Evolutionary conservation across 2,888 invertebrate genomes (phyloP).

Genomic region (Ochropacha duplaris): DNA sequence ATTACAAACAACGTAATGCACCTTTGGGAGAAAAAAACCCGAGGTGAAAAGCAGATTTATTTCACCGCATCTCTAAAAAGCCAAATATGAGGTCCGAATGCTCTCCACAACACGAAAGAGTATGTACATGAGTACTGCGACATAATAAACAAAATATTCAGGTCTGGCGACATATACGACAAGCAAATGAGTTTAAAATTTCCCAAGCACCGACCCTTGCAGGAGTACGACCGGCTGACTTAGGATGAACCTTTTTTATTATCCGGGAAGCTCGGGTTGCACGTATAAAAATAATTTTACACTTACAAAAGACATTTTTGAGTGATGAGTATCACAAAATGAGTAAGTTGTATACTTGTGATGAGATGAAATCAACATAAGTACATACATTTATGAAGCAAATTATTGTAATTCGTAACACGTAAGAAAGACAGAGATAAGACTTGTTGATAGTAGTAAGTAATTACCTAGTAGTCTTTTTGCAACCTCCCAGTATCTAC

Average conservation of each 20-base stretch:
- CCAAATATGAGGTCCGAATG: not conserved
- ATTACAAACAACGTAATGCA: not conserved
- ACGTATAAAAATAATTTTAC: not conserved
- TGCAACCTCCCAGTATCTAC: too few relatives aligned
- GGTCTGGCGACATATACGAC: conserved; percentile 13
- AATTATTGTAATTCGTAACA: too few relatives aligned
- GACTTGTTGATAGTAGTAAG: too few relatives aligned
- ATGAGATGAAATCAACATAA: not conserved
- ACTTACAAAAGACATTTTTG: not conserved
- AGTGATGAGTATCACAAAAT: not conserved
- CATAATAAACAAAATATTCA: conserved; percentile 12
- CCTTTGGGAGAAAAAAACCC: not conserved
- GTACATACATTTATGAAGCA: too few relatives aligned
- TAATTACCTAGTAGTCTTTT: too few relatives aligned
- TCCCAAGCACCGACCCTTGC: conserved; percentile 13
- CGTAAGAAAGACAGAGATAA: too few relatives aligned
- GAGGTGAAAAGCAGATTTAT: not conserved
- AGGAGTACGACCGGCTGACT: conserved; percentile 6
- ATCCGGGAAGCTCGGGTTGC: not conserved
- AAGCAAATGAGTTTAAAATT: conserved; percentile 31
- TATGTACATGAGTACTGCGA: not conserved
- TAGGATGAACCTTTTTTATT: not conserved
- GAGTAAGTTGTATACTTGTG: not conserved
- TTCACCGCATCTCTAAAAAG: not conserved
- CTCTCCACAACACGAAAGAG: not conserved